Conservation (phyloP, 1,140 invertebrate genomes). For the Dermatophagoides farinae region DNA sequence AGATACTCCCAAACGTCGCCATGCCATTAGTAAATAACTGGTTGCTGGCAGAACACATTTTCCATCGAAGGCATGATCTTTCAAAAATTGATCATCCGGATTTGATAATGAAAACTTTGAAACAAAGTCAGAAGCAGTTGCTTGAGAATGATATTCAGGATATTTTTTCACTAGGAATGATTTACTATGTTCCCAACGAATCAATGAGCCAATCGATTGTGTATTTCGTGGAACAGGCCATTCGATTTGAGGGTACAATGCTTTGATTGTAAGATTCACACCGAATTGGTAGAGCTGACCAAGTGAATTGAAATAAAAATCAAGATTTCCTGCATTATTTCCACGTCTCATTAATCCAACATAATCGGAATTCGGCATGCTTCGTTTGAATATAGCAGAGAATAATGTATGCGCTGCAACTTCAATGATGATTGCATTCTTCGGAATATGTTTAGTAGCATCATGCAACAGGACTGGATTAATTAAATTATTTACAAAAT, state of each 20-base stretch:
- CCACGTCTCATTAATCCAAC: slow-evolving; percentile 32
- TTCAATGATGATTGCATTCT: slow-evolving; percentile 70
- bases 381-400: slow-evolving; percentile 60
- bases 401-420: slow-evolving; percentile 49
- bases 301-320: slow-evolving; percentile 13
- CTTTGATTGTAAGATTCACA: slow-evolving; percentile 37
- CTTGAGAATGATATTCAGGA: slow-evolving; percentile 6
- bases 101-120: slow-evolving; percentile 49
- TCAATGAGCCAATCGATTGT: slow-evolving; percentile 28
- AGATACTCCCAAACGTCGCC: slow-evolving; percentile 59
- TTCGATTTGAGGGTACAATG: slow-evolving; percentile 23
- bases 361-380: slow-evolving; percentile 32
- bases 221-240: slow-evolving; percentile 30
- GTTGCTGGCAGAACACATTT: slow-evolving; percentile 82
- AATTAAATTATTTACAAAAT: slow-evolving; percentile 84
- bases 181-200: slow-evolving; percentile 34
- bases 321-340: slow-evolving; percentile 16
- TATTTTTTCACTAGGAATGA: slow-evolving; percentile 54
- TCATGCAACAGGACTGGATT: slow-evolving; percentile 45
- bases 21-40: slow-evolving; percentile 72
- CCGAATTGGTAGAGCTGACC: slow-evolving; percentile 52
- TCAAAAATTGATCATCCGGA: slow-evolving; percentile 42
- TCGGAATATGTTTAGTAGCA: slow-evolving; percentile 55
- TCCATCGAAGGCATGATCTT: slow-evolving; percentile 79
- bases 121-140: slow-evolving; percentile 43